Percentiles rank a stretch among this genome's conserved stretches.
These are phyloP conservation scores for Acanthisitta chloris DNA, from an alignment of 2,113 vertebrate species.

Conservation along the genomic window DNA sequence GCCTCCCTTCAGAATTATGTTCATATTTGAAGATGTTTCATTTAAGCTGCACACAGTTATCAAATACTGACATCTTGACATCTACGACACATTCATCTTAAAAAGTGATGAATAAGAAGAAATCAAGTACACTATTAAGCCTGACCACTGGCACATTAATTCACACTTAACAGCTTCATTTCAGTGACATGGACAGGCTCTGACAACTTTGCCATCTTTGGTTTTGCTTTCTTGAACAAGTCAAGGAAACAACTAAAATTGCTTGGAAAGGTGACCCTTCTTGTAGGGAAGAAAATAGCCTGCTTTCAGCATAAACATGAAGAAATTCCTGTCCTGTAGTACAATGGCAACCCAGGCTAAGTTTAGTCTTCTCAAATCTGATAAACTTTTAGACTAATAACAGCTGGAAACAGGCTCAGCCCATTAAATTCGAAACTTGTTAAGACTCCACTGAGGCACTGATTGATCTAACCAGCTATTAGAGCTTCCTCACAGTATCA, in stretches of 20 bases:
- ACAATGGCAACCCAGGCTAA: not conserved
- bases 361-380: not conserved
- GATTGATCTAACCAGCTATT: conserved; percentile 13
- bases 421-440: conserved; percentile 11
- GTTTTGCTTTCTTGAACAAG: not conserved
- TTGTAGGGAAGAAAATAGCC: not conserved
- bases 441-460: not conserved
- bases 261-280: not conserved
- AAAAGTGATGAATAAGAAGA: not conserved
- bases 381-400: not conserved
- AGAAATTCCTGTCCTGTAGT: not conserved
- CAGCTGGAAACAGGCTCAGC: not conserved
- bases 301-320: not conserved
- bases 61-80: not conserved
- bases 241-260: not conserved
- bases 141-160: not conserved
- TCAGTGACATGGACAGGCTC: not conserved
- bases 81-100: not conserved
- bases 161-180: not conserved
- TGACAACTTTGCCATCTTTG: not conserved
- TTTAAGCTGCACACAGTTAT: not conserved
- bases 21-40: not conserved
- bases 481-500: not conserved
- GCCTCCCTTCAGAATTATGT: not conserved
- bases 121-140: not conserved